These are phyloP conservation scores for Oriolus oriolus DNA, from an alignment of 2,113 vertebrate species.

Conservation along the genomic window DNA sequence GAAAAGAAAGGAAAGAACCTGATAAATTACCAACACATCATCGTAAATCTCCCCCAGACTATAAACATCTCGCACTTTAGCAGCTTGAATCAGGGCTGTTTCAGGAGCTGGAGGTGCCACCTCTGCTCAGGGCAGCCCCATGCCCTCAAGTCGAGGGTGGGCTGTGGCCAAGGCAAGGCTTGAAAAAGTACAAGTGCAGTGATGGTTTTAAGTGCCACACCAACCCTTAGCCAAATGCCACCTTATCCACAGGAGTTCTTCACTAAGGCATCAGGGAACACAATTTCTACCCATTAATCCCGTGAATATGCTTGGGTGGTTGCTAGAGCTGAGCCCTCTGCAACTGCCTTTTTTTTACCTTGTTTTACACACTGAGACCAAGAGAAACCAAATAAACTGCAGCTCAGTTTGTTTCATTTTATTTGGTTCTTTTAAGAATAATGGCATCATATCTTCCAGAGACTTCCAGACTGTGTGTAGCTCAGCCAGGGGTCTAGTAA, in stretches of 20 bases:
- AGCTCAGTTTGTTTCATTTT: background rate
- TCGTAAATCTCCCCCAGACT: background rate
- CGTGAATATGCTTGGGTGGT: background rate
- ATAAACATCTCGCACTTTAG: background rate
- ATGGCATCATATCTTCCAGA: background rate
- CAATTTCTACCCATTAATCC: background rate
- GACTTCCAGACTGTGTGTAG: background rate
- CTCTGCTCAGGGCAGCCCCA: background rate
- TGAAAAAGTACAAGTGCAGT: background rate
- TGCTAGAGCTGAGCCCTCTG: background rate
- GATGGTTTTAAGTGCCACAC: background rate
- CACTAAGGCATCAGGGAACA: background rate
- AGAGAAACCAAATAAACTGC: conserved; percentile 18
- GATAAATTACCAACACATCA: background rate
- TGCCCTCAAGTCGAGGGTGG: too few species aligned
- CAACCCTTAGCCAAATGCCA: background rate
- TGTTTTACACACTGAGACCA: background rate
- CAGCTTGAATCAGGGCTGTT: background rate
- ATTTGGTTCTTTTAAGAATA: conserved; percentile 1
- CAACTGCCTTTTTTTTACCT: background rate
- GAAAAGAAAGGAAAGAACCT: background rate
- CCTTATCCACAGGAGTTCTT: background rate
- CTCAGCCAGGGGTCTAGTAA: conserved; percentile 4
- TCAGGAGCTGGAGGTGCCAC: background rate
- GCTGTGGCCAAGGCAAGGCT: background rate